Base-by-base conservation (phyloP, 2,113 vertebrate genomes). In the Thryonomys swinderianus region DNA sequence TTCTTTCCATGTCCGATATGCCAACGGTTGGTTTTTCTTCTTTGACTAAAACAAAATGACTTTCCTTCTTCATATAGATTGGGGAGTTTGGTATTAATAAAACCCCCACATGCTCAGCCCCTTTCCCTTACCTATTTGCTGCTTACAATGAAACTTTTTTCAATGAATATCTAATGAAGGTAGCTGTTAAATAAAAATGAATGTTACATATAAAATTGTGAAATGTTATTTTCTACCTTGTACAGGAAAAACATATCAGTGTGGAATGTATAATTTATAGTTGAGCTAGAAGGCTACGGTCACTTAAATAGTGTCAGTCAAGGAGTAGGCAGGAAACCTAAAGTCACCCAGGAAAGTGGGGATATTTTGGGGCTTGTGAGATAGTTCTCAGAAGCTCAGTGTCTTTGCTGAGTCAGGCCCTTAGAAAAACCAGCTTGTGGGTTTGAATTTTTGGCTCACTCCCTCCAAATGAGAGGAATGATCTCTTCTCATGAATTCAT, bases 111-210 rank as follows among this genome's bases (percentile, higher is more conserved):
- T 17, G 18, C 40, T 80, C 48, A 61, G 48, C 32, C 42, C 23
- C n/a, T 53, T 53, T 62, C 16, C n/a, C 62, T 27, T 5, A 17
- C 21, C 62, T 64, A 61, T 10, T 48, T 93, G 10, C 67, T 81
- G 61, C 71, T 87, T 90, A 87, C 34, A 45, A 67, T 64, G 48
- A 84, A 45, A 23, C 37, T 83, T 78, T 94, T 94, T 95, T 88
- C 87, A 95, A 73, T 95, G 84, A 94, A 78, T 96, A 96, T 79
- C 88, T 96, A 76, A 96, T 95, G 87, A 92, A 79, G 90, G 85
- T 69, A 82, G 59, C 87, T 92, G 73, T 90, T 94, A 97, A 96
- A 89, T 93, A 94, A 96, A 97, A 96, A 96, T 87, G 80, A 96
- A 88, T 83, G 81, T 55, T 57, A 62, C 66, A 76, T 92, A 92